phyloP scores from a whole-genome alignment of 2,113 vertebrate genomes.

The Mirounga angustirostris region DNA sequence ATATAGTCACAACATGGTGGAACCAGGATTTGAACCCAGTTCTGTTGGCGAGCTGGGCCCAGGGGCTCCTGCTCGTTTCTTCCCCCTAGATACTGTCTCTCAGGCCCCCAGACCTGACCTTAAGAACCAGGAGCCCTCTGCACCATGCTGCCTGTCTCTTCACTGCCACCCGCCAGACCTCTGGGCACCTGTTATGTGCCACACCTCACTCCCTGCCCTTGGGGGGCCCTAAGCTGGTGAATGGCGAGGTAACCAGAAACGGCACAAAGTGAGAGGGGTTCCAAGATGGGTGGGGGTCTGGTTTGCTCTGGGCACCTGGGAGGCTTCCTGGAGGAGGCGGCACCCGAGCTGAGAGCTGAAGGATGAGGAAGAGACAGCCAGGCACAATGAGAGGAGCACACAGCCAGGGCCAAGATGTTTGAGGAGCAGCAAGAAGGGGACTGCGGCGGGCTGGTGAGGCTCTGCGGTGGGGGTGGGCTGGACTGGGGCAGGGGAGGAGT shows the following conservation, averaged over 20 bases:
- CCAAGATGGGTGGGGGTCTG: too few species aligned
- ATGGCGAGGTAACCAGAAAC: neutral
- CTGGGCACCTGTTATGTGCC: accelerated
- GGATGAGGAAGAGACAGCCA: neutral
- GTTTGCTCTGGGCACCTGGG: too few species aligned
- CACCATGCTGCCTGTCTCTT: too few species aligned
- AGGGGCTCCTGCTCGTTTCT: neutral
- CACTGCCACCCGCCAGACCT: neutral
- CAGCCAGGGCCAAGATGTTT: neutral
- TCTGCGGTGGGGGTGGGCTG: neutral
- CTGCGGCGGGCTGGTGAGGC: neutral
- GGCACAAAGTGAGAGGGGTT: neutral
- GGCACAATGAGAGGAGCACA: neutral
- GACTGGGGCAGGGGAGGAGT: neutral
- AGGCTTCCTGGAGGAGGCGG: neutral
- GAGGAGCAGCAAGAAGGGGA: neutral
- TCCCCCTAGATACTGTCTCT: neutral
- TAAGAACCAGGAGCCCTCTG: neutral
- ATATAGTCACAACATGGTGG: accelerated
- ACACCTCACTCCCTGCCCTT: too few species aligned
- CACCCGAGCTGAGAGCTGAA: neutral
- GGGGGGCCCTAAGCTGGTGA: neutral
- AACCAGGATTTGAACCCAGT: neutral
- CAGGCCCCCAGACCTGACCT: neutral
- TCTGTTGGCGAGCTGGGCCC: neutral